Base-by-base conservation (phyloP, 1,140 invertebrate genomes). In the Neocloeon triangulifer region DNA sequence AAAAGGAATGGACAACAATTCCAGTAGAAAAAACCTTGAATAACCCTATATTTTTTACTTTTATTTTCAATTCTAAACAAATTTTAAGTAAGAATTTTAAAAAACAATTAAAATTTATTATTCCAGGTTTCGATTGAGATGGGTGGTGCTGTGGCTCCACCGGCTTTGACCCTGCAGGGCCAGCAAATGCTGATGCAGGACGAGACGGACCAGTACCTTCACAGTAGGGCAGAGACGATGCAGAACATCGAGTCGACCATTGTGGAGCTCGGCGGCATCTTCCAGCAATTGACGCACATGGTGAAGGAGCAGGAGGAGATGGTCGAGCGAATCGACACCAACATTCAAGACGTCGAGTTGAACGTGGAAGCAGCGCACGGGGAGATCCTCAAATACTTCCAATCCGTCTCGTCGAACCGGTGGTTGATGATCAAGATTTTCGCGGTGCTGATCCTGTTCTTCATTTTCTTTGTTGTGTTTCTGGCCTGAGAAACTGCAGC, bases 361-460 rank as follows among this genome's bases (percentile, higher is more conserved):
- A 97, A 98, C 58, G 85, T 99, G 20, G 91, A 96, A 61, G 84
- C 86, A 29, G 95, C 92, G 13, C 94, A 99, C 51, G 63, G 74
- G 13, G 89, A 98, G 62, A 86, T 99, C 39, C 58, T 98, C 33
- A 94, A 85, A 56, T 99, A 99, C 59, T 98, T 99, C 52, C 85
- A 89, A 55, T 89, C 82, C 14, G 81, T 99, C 13, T 84, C 88
- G 8, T 89, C 80, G 25, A 99, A 98, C 59, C 67, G 94, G 43
- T 97, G 91, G 82, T 62, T 99, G 8, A 98, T 99, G 88, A 82
- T 99, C 43, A 99, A 99, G 68, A 78, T 99, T 37, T 99, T 99
- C 61, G 92, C 73, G 33, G 82, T 99, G 31, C 61, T 99, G 17
- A 92, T 99, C 62, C 78, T 97, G 49, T 99, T 99, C 64, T 97